Percentiles rank a stretch among this genome's conserved stretches.
These are phyloP conservation scores for Aphis gossypii DNA, from an alignment of 1,140 invertebrate genomes.

Conservation along the genomic window DNA sequence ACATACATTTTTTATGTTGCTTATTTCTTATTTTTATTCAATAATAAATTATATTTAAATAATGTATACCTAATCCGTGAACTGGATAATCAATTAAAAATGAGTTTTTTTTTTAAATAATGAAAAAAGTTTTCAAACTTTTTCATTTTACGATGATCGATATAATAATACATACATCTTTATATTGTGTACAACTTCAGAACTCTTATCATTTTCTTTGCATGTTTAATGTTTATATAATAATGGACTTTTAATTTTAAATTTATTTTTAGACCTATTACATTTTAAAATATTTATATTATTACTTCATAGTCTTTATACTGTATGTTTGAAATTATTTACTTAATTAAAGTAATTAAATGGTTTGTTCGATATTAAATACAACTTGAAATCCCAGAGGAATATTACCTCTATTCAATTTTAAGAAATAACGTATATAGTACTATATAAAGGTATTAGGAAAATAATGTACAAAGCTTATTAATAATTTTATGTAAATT, in stretches of 20 bases:
- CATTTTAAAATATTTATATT: not conserved
- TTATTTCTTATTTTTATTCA: not conserved
- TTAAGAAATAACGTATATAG: not conserved
- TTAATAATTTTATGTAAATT: no score
- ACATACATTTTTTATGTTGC: not conserved
- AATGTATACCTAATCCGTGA: not conserved
- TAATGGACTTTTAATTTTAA: not conserved
- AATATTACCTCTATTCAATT: not conserved
- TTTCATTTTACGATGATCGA: not conserved
- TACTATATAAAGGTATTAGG: not conserved
- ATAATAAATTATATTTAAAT: no score
- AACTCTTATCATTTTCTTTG: not conserved
- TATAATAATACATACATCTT: not conserved
- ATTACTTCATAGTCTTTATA: not conserved
- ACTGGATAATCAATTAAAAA: not conserved
- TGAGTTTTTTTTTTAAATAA: not conserved
- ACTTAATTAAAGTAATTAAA: not conserved
- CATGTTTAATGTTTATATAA: not conserved
- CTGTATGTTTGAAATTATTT: not conserved
- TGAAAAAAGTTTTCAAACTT: not conserved
- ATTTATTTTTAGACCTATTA: not conserved
- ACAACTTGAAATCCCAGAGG: not conserved
- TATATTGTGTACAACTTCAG: not conserved
- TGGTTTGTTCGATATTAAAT: not conserved
- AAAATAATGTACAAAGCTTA: no score